Conservation (phyloP, 2,888 invertebrate genomes). For the Tetanocera ferruginea region DNA sequence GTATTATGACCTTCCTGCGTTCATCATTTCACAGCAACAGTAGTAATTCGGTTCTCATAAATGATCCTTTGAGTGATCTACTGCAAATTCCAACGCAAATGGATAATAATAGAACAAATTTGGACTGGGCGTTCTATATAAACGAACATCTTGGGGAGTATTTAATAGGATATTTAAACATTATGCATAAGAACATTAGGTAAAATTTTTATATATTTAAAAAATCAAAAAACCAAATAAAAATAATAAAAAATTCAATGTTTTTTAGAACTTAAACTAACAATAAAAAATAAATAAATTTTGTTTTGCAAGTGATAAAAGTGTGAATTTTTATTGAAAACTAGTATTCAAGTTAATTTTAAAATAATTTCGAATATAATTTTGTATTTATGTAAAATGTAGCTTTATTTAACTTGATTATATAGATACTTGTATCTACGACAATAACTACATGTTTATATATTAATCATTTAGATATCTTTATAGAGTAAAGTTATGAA, state of each 20-base stretch:
- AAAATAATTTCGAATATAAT: too few relatives aligned
- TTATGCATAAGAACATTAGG: slow-evolving; percentile 54
- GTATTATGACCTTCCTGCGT: slow-evolving; percentile 64
- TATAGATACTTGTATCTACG: too few relatives aligned
- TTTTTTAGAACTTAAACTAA: slow-evolving; percentile 3
- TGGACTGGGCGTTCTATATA: slow-evolving; percentile 64
- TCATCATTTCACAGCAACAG: slow-evolving; percentile 49
- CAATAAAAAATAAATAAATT: not conserved
- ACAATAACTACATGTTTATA: too few relatives aligned
- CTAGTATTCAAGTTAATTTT: too few relatives aligned
- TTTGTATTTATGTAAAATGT: too few relatives aligned
- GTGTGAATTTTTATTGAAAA: not conserved
- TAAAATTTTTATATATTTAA: not conserved
- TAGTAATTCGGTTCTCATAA: slow-evolving; percentile 45
- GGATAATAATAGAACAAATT: slow-evolving; percentile 30
- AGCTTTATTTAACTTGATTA: too few relatives aligned
- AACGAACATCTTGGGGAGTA: slow-evolving; percentile 64
- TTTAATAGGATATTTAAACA: slow-evolving; percentile 63
- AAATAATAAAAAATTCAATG: not conserved
- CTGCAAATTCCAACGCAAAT: slow-evolving; percentile 50
- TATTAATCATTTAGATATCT: too few relatives aligned
- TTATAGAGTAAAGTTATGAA: too few relatives aligned
- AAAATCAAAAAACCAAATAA: not conserved
- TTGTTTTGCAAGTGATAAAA: not conserved
- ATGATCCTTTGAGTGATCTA: slow-evolving; percentile 60